A percentile compares a stretch with the other conserved stretches of the same genome.
phyloP scores from a whole-genome alignment of 2,888 invertebrate species.

The Cynaeus angustus region DNA sequence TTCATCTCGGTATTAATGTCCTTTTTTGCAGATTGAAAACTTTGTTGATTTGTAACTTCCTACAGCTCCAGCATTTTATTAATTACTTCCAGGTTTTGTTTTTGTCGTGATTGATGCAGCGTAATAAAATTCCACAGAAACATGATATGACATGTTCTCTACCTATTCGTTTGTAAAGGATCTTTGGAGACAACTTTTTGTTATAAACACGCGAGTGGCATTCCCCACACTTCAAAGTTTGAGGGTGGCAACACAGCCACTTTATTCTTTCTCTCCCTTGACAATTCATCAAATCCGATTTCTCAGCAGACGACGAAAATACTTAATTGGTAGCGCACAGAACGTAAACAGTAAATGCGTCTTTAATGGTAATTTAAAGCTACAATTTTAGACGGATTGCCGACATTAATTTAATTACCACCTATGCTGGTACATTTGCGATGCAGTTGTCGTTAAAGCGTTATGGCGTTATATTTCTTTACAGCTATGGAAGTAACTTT shows the following conservation, averaged over 20 bases:
- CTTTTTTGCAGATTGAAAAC: constrained; percentile 2
- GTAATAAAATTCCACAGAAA: constrained; percentile 25
- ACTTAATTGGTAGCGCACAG: constrained; percentile 18
- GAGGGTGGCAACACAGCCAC: constrained; percentile 18
- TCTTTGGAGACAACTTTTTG: constrained; percentile 21
- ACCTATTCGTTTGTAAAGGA: constrained; percentile 26
- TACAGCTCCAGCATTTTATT: constrained; percentile 16
- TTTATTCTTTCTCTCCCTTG: constrained; percentile 25
- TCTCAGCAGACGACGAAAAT: constrained; percentile 6
- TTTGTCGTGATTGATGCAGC: constrained; percentile 32
- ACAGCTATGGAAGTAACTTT: too few species aligned
- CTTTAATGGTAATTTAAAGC: constrained; percentile 3
- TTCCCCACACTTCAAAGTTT: constrained; percentile 12
- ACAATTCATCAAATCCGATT: constrained; percentile 26
- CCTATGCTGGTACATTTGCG: constrained; percentile 21
- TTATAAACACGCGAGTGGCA: constrained; percentile 7
- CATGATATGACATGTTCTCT: constrained; percentile 31
- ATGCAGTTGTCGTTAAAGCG: constrained; percentile 30
- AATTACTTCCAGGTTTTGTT: constrained; percentile 20
- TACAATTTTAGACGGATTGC: constrained; percentile 29
- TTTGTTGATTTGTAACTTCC: constrained; percentile 2
- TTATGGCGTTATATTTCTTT: too few species aligned
- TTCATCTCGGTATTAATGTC: constrained; percentile 2
- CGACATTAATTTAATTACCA: constrained; percentile 32
- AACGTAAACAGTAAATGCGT: constrained; percentile 27